Conservation (phyloP, 53 echinoderm and acorn worm genomes). For the Crossaster papposus region DNA sequence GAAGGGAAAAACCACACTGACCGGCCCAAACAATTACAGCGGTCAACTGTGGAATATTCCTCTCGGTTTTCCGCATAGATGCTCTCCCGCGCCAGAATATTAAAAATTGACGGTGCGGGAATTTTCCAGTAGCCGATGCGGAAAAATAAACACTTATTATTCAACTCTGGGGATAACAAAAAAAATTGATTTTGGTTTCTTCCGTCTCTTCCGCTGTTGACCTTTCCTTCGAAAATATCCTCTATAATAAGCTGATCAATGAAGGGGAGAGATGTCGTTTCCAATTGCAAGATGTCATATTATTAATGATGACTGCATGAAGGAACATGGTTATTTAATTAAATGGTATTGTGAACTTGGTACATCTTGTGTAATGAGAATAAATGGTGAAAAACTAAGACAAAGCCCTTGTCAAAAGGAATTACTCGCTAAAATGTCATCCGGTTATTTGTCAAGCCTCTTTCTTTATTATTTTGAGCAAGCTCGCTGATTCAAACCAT, state of each 20-base stretch:
- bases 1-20: neutral
- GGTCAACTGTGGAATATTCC: neutral
- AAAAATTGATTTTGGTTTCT: neutral
- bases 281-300: neutral
- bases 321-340: neutral
- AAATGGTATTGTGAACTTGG: too few relatives aligned
- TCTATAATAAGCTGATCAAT: neutral
- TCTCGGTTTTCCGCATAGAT: neutral
- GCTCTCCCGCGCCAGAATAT: neutral
- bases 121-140: neutral
- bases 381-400: too few relatives aligned
- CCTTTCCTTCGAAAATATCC: neutral
- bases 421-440: too few relatives aligned
- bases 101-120: neutral
- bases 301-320: neutral
- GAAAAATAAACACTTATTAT: slow-evolving; percentile 9
- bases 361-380: too few relatives aligned
- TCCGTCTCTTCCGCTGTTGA: neutral
- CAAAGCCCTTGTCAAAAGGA: too few relatives aligned
- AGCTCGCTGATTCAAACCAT: too few relatives aligned
- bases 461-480: too few relatives aligned
- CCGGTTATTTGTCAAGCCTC: too few relatives aligned
- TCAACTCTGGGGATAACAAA: neutral
- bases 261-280: neutral
- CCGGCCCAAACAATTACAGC: neutral